These are phyloP conservation scores for Passer domesticus DNA, from an alignment of 2,113 vertebrate genomes.

Conservation along the genomic window DNA sequence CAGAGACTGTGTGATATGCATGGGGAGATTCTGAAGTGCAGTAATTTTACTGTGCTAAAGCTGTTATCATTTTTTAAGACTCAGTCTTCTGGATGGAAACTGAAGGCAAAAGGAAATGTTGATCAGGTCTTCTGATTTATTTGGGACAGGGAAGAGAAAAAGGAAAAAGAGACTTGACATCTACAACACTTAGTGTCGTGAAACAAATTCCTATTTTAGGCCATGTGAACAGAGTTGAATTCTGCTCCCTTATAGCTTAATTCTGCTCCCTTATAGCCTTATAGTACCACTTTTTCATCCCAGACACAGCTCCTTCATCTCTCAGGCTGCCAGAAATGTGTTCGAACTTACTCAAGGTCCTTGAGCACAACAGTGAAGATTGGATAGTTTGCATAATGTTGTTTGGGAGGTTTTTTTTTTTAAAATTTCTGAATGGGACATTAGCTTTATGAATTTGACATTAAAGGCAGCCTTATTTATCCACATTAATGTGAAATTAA, in stretches of 20 bases:
- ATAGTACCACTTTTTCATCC: not conserved
- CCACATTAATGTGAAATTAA: constrained; percentile 58
- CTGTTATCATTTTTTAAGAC: not conserved
- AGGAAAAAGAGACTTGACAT: not conserved
- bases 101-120: not conserved
- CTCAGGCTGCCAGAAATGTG: not conserved
- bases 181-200: not conserved
- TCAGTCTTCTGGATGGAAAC: not conserved
- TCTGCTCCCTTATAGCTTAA: not conserved
- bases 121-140: not conserved
- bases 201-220: not conserved
- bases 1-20: not conserved
- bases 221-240: not conserved
- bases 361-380: not conserved
- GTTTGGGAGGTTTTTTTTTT: not conserved
- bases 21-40: not conserved
- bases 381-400: not conserved
- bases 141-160: not conserved
- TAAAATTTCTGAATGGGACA: not conserved
- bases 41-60: not conserved
- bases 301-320: not conserved
- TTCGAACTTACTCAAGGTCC: not conserved
- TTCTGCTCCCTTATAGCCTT: not conserved
- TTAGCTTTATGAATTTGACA: constrained; percentile 61
- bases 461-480: constrained; percentile 65